Evolutionary conservation across 2,113 vertebrate genomes (phyloP).

Genomic region (Malurus elegans): DNA sequence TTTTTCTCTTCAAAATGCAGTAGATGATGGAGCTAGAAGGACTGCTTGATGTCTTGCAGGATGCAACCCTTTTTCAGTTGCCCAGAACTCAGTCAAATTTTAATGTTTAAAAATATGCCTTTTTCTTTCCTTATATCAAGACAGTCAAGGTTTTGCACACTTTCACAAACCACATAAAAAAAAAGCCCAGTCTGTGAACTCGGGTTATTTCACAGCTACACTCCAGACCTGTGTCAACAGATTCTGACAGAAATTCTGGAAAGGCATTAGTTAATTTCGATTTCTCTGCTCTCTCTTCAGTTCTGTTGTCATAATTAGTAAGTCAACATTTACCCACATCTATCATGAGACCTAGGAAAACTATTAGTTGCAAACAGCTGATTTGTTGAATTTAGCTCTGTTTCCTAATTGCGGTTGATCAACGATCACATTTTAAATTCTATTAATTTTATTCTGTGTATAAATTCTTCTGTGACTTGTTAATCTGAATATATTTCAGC

Average conservation of each 20-base stretch:
- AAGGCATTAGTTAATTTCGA: slow-evolving; percentile 49
- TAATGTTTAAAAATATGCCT: background rate
- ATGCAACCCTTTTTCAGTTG: background rate
- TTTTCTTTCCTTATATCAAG: background rate
- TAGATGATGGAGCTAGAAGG: background rate
- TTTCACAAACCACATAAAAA: background rate
- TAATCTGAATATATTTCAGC: slow-evolving; percentile 3
- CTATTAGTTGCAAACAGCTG: slow-evolving; percentile 56
- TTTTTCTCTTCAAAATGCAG: background rate
- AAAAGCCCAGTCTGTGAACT: background rate
- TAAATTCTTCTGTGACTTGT: slow-evolving; percentile 29
- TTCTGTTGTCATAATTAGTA: slow-evolving; percentile 59
- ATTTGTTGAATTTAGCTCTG: slow-evolving; percentile 57
- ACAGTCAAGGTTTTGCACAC: background rate
- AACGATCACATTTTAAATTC: slow-evolving; percentile 35
- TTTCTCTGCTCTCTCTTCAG: slow-evolving; percentile 7
- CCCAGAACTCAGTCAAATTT: background rate
- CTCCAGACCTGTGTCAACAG: background rate
- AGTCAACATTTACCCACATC: slow-evolving; percentile 64
- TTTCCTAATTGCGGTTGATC: slow-evolving; percentile 48
- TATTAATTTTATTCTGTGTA: slow-evolving; percentile 15
- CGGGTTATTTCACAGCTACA: accelerated
- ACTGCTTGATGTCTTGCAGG: background rate
- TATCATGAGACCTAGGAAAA: slow-evolving; percentile 58
- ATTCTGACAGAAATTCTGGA: slow-evolving; percentile 31